A percentile compares a stretch with the other conserved stretches of the same genome.
phyloP scores from a whole-genome alignment of 2,113 vertebrate species.

The Hippocampus comes region DNA sequence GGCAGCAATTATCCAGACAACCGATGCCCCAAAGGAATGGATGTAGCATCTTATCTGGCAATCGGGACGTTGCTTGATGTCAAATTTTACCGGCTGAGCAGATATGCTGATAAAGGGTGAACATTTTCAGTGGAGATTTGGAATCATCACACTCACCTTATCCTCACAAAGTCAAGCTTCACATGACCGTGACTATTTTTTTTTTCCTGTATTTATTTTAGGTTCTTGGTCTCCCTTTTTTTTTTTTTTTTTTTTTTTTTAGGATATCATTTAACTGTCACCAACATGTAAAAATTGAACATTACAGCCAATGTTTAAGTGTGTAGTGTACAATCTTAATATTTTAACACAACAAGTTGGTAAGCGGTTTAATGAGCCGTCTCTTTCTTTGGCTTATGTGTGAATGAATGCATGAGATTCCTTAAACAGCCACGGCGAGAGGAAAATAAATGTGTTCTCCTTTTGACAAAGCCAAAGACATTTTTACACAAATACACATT shows the following conservation, averaged over 20 bases:
- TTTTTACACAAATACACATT: background rate
- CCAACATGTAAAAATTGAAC: no score
- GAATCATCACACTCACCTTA: slow-evolving; percentile 18
- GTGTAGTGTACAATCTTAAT: no score
- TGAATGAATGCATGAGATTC: no score
- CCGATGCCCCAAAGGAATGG: slow-evolving; percentile 34
- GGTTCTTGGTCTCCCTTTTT: no score
- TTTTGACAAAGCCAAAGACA: background rate
- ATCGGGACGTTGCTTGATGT: slow-evolving; percentile 60
- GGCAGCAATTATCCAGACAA: slow-evolving; percentile 43
- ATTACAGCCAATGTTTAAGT: no score
- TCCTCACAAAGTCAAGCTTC: slow-evolving; percentile 24
- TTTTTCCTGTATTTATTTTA: background rate
- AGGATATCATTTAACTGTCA: no score
- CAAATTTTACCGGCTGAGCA: slow-evolving; percentile 60
- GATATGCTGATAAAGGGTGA: slow-evolving; percentile 63
- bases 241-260: no score
- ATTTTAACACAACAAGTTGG: no score
- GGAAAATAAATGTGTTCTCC: no score
- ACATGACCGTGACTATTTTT: background rate
- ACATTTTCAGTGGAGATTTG: slow-evolving; percentile 47
- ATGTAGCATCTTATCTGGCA: slow-evolving; percentile 62
- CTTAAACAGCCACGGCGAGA: no score
- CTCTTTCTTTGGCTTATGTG: background rate
- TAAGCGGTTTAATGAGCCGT: no score